Conservation (phyloP, 2,888 invertebrate species). For the Formica aserva region DNA sequence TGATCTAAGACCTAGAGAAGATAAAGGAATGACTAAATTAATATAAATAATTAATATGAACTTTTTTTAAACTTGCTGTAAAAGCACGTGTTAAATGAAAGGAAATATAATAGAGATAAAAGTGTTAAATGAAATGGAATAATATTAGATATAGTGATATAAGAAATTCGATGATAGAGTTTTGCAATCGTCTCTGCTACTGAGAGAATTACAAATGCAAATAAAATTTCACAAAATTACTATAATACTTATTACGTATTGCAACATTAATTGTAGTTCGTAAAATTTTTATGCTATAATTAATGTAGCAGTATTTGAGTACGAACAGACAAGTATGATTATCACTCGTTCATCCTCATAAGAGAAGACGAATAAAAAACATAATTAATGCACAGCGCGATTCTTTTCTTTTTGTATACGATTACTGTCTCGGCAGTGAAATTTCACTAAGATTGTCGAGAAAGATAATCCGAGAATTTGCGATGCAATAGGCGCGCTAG, state of each 20-base stretch:
- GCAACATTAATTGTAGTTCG: neutral
- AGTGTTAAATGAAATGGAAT: neutral
- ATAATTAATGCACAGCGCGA: neutral
- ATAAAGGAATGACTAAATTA: neutral
- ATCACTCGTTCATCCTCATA: neutral
- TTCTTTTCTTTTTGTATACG: neutral
- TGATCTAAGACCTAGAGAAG: neutral
- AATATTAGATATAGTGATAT: neutral
- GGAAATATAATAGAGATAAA: neutral
- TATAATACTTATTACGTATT: neutral
- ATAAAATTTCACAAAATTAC: neutral
- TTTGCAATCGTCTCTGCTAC: neutral
- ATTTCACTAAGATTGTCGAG: conserved; percentile 55
- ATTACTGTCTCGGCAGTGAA: conserved; percentile 21
- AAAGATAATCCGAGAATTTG: conserved; percentile 62
- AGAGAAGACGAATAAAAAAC: neutral
- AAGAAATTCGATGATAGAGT: conserved; percentile 11
- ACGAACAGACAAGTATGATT: neutral
- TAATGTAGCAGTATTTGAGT: neutral
- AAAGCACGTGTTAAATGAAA: neutral
- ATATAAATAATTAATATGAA: neutral
- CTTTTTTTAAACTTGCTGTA: neutral
- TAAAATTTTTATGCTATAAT: neutral
- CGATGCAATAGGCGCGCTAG: conserved; percentile 42
- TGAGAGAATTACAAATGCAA: neutral